A percentile compares a stretch with the other conserved stretches of the same genome.
Evolutionary conservation across 2,888 invertebrate genomes (phyloP).

Genomic region (Drosophila infuscata): DNA sequence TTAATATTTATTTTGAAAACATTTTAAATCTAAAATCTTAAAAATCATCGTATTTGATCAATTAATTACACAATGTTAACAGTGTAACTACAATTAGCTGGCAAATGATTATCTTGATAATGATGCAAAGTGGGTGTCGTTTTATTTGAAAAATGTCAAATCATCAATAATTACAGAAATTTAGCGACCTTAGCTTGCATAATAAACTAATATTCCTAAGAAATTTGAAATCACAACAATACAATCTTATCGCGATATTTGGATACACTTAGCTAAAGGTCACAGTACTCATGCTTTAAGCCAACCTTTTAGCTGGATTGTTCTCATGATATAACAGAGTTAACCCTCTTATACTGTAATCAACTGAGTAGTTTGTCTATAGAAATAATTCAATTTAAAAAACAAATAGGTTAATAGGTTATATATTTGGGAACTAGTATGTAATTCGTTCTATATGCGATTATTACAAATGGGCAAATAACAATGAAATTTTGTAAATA

Average conservation of each 20-base stretch:
- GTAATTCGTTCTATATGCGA: neutral
- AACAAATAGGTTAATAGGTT: neutral
- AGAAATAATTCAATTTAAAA: neutral
- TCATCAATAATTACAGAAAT: neutral
- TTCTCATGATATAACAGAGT: neutral
- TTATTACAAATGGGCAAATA: neutral
- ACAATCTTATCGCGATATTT: conserved; percentile 5
- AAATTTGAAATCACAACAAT: neutral
- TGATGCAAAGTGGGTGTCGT: neutral
- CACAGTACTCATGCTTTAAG: neutral
- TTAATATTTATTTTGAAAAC: neutral
- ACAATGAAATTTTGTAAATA: neutral
- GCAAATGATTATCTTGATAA: neutral
- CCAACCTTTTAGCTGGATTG: neutral
- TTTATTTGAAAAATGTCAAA: neutral
- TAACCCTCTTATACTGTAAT: neutral
- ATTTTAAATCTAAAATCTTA: neutral
- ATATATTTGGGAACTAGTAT: too few relatives aligned
- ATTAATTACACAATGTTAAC: neutral
- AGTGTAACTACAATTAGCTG: neutral
- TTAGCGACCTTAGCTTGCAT: neutral
- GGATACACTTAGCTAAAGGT: neutral
- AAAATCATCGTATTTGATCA: neutral
- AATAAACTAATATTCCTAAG: neutral
- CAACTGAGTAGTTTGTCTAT: neutral